A percentile compares a stretch with the other conserved stretches of the same genome.
Conservation (phyloP, 2,888 invertebrate species). For the Chouioia cunea region DNA sequence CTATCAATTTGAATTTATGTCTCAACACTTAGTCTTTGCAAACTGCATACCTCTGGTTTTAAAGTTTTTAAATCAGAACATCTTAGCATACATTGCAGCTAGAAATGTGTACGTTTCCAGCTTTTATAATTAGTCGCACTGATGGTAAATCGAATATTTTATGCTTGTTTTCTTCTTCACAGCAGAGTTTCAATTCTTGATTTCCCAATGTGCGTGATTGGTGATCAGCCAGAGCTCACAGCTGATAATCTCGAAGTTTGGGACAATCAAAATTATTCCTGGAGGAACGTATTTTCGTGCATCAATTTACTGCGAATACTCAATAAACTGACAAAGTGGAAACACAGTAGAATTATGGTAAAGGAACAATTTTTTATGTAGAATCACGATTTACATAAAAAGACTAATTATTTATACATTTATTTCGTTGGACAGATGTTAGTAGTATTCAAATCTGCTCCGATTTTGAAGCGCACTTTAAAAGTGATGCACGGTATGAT, state of each 20-base stretch:
- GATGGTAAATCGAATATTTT: conserved; percentile 24
- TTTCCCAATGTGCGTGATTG: conserved; percentile 96
- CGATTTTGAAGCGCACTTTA: conserved; percentile 95
- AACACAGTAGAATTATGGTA: conserved; percentile 97
- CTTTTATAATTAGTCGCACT: conserved; percentile 26
- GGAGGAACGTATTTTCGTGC: conserved; percentile 98
- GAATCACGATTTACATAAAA: conserved; percentile 9
- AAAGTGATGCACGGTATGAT: conserved; percentile 97
- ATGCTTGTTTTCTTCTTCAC: conserved; percentile 43
- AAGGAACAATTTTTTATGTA: conserved; percentile 32
- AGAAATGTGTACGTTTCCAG: conserved; percentile 80
- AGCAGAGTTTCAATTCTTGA: conserved; percentile 89
- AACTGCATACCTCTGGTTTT: conserved; percentile 98
- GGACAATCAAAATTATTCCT: conserved; percentile 88
- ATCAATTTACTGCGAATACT: conserved; percentile 95
- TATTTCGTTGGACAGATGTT: conserved; percentile 77
- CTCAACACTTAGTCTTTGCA: conserved; percentile 98
- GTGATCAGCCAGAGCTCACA: conserved; percentile 93
- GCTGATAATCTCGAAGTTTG: conserved; percentile 91
- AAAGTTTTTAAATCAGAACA: conserved; percentile 99
- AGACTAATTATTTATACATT: not conserved
- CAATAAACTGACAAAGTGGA: conserved; percentile 99
- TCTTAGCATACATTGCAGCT: conserved; percentile 92
- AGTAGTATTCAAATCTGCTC: conserved; percentile 99
- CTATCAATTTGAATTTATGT: conserved; percentile 99